Evolutionary conservation across 2,797 vertebrate genomes (phyloP), one percentile per base, ranked within the genome.

Genomic region (Sebastiscus albofasciatus): DNA sequence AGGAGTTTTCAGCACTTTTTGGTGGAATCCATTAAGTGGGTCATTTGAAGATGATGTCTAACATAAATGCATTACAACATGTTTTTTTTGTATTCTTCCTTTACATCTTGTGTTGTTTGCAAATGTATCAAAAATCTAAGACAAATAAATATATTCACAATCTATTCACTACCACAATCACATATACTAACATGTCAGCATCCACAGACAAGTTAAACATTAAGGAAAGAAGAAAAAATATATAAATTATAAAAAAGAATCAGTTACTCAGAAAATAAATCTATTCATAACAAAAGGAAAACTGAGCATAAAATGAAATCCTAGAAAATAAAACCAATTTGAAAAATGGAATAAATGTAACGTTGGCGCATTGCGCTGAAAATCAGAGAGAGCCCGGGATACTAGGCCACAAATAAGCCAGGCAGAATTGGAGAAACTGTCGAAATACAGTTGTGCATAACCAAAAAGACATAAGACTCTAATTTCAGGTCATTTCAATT

Each of bases 1-100:
- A 85, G 70, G 52, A 77, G 68, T 69, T 87, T 81, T 91, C 67
- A 82, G 84, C 71, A 73, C 70, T 82, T 81, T 81, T 83, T 67
- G 34, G 70, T 49, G 64, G 68, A 83, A 77, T 78, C 34, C 64
- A 78, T 78, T 80, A 86, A 80, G 74, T 82, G 66, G 86, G 75
- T 81, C 60, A 69, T 83, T 81, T 76, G 10, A 60, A 72, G 49
- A 26, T 64, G 54, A 83, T 76, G 62, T 79, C 68, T 34, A 86
- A 71, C 60, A 68, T 65, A 67, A 70, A 67, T 77, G 31, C 31
- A 33, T 75, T 61, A 62, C 56, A 70, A 24, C 58, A 27, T n/a
- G 3, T 8, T 8, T 29, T 60, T 64, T 16, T 27, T 14, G 18
- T 22, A 11, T 64, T 61, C 4, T 56, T 36, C 18, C 26, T 55